Evolutionary conservation across 2,113 vertebrate genomes (phyloP), one percentile per base, ranked within the genome.

Genomic region (Antigone vipio): DNA sequence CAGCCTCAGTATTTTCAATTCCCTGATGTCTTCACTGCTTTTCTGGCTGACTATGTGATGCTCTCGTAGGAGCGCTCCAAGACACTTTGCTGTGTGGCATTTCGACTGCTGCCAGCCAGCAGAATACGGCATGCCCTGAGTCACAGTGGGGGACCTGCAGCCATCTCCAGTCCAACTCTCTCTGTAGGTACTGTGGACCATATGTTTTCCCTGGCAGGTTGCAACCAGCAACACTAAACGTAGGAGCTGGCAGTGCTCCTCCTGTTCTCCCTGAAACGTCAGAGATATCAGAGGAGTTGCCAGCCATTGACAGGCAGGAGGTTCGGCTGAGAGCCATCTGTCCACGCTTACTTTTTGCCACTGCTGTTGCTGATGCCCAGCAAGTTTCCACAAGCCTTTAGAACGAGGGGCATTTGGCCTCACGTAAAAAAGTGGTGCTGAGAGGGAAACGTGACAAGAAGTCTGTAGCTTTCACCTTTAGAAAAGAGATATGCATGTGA

Each of bases 261-360:
- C 66, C 87, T 2, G 0, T 75, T 95, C 86, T 91, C 83, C 80
- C 91, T 64, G 72, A 79, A 89, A 89, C 62, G 64, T 76, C 77
- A 88, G 44, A 78, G 88, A 81, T 67, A 73, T 0, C 1, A 5
- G 62, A 90, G 77, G 29, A 85, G 60, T 15, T 93, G 95, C 88
- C 97, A 97, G 95, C 76, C 92, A 91, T 60, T 79, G 94, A 92
- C 77, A 96, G 69, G 94, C 91, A 93, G 92, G 66, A 93, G 69
- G 7, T 49, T 92, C 8, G 15, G 86, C 92, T 34, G 6, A 60
- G 73, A 95, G 74, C 91, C 96, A 95, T 96, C 91, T 96, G 96
- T 79, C 95, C 76, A 50, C 6, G 5, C 44, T 93, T 42, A 9
- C 59, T 86, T 72, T 87, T 56, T 89, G 64, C 64, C 58, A 8